Conservation (phyloP, 1,140 invertebrate species). For the Streblospio benedicti region DNA sequence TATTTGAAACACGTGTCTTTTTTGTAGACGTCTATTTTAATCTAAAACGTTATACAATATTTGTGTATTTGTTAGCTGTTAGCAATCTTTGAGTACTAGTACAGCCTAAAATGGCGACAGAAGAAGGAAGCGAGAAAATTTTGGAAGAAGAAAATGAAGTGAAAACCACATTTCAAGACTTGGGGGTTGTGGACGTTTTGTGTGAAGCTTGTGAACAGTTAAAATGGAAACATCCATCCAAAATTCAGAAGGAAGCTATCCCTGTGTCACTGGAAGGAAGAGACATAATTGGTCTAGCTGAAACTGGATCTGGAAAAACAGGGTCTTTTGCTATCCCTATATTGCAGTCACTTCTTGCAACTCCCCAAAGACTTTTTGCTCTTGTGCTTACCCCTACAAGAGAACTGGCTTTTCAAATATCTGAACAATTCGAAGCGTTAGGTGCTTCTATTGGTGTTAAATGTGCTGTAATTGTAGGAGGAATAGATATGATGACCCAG, state of each 20-base stretch:
- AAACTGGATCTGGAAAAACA: constrained; percentile 97
- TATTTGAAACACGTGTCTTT: too few relatives aligned
- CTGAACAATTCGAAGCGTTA: constrained; percentile 79
- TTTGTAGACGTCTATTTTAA: too few relatives aligned
- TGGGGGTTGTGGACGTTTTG: constrained; percentile 80
- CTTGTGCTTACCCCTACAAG: constrained; percentile 90
- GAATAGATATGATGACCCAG: constrained; percentile 95
- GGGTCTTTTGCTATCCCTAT: constrained; percentile 95
- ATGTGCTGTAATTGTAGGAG: constrained; percentile 91
- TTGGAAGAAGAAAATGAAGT: too few relatives aligned
- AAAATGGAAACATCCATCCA: constrained; percentile 87
- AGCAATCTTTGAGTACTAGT: too few relatives aligned
- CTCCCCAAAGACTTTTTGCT: constrained; percentile 87
- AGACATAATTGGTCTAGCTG: constrained; percentile 92
- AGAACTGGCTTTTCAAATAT: constrained; percentile 93
- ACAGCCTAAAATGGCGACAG: too few relatives aligned
- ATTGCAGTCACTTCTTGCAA: constrained; percentile 77
- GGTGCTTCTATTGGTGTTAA: constrained; percentile 77
- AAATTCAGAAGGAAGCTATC: constrained; percentile 89
- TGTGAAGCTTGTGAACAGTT: constrained; percentile 83
- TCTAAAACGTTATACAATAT: too few relatives aligned
- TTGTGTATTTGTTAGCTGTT: too few relatives aligned
- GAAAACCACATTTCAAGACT: too few relatives aligned
- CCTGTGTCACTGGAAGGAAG: constrained; percentile 80
- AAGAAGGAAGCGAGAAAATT: too few relatives aligned